These are phyloP conservation scores for Oncorhynchus masou DNA, from an alignment of 2,113 vertebrate species.

Conservation along the genomic window DNA sequence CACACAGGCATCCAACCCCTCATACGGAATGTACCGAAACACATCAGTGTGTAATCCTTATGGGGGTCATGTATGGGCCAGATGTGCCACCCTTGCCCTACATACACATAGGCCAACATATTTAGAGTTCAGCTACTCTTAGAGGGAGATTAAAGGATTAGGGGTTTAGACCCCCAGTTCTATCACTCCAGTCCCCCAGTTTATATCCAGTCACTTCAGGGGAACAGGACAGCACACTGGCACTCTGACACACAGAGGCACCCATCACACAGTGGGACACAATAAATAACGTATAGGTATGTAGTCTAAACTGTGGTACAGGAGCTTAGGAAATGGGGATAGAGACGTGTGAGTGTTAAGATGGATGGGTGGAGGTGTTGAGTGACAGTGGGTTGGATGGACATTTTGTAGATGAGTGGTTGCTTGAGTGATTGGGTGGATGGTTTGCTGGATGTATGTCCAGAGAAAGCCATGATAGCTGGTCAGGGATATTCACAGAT, in stretches of 20 bases:
- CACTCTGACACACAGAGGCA: not conserved
- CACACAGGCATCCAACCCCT: too few species aligned
- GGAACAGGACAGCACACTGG: not conserved
- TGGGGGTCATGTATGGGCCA: too few species aligned
- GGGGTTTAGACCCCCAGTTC: not conserved
- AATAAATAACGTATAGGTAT: not conserved
- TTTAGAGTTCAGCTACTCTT: not conserved
- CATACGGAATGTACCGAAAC: too few species aligned
- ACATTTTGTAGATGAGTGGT: not conserved
- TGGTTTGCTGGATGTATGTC: not conserved
- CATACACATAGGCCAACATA: not conserved
- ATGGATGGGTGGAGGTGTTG: too few species aligned
- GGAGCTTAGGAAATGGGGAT: too few species aligned
- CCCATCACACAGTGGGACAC: not conserved
- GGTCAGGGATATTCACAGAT: not conserved
- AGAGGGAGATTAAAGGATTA: slow-evolving; percentile 30
- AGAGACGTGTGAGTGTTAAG: too few species aligned
- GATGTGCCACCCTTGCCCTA: not conserved
- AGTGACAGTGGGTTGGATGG: not conserved
- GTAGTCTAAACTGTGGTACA: too few species aligned
- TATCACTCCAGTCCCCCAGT: not conserved
- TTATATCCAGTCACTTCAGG: not conserved
- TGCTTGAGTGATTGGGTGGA: not conserved
- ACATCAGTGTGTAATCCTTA: too few species aligned
- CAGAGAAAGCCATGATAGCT: not conserved